Evolutionary conservation across 2,113 vertebrate genomes (phyloP).

Genomic region (Hydropotes inermis): DNA sequence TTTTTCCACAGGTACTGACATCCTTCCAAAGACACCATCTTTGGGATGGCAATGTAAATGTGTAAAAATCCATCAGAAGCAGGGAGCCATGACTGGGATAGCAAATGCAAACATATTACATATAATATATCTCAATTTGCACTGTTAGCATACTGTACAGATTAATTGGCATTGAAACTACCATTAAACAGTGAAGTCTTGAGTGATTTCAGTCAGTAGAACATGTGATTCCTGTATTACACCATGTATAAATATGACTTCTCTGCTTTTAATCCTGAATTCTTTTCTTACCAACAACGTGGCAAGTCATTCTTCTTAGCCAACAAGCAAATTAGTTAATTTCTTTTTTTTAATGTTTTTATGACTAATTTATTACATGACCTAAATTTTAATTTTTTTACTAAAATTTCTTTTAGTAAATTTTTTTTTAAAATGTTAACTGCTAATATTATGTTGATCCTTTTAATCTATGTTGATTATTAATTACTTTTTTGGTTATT

Average conservation of each 20-base stretch:
- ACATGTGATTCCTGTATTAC: slow-evolving; percentile 27
- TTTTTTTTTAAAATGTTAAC: neutral
- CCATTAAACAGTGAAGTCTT: slow-evolving; percentile 38
- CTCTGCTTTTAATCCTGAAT: slow-evolving; percentile 62
- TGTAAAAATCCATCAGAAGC: neutral
- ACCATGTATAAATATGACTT: neutral
- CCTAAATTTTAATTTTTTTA: slow-evolving; percentile 9
- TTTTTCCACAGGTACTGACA: neutral
- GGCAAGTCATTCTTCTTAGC: slow-evolving; percentile 19
- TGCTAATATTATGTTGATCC: neutral
- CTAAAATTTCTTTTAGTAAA: neutral
- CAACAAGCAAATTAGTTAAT: slow-evolving; percentile 27
- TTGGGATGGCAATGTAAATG: neutral
- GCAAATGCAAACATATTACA: neutral
- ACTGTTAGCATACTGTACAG: neutral
- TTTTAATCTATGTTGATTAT: neutral
- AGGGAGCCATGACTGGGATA: neutral
- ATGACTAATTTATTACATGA: neutral
- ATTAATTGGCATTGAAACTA: slow-evolving; percentile 46
- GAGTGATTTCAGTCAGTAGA: slow-evolving; percentile 32
- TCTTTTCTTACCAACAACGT: slow-evolving; percentile 45
- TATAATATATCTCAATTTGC: neutral
- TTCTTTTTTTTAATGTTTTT: neutral
- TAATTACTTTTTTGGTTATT: neutral
- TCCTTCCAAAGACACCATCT: neutral